Evolutionary conservation across 2,797 vertebrate genomes (phyloP).

Genomic region (Hoplostethus atlanticus): DNA sequence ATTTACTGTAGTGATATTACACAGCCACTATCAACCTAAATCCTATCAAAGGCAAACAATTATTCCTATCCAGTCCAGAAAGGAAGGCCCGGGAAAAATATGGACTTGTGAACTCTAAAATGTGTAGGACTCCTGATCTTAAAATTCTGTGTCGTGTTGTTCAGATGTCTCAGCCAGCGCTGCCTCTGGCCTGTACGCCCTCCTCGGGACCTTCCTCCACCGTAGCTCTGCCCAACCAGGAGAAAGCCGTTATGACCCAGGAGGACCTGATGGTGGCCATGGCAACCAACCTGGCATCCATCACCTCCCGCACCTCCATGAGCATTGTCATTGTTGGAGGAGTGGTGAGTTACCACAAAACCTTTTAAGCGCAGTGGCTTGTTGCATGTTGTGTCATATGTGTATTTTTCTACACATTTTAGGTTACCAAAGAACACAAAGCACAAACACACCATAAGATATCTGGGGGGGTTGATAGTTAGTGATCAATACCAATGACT

Average conservation of each 20-base stretch:
- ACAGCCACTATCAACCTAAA: not conserved
- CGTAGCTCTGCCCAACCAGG: conserved; percentile 67
- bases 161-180: conserved; percentile 81
- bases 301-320: conserved; percentile 95
- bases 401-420: no score
- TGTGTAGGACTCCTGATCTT: not conserved
- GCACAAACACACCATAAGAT: no score
- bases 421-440: no score
- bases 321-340: conserved; percentile 91
- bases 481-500: no score
- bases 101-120: not conserved
- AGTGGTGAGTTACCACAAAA: conserved; percentile 87
- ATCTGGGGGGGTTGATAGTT: no score
- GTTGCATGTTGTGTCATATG: not conserved
- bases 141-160: not conserved
- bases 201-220: conserved; percentile 77
- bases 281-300: conserved; percentile 89
- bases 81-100: not conserved
- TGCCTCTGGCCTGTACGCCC: conserved; percentile 86
- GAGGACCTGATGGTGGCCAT: conserved; percentile 93
- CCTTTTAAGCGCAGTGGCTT: not conserved
- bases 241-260: conserved; percentile 82
- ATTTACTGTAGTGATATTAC: not conserved
- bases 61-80: no score
- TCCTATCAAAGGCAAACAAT: not conserved